These are phyloP conservation scores for Ectemnius lituratus DNA, from an alignment of 2,888 invertebrate genomes.

Conservation along the genomic window DNA sequence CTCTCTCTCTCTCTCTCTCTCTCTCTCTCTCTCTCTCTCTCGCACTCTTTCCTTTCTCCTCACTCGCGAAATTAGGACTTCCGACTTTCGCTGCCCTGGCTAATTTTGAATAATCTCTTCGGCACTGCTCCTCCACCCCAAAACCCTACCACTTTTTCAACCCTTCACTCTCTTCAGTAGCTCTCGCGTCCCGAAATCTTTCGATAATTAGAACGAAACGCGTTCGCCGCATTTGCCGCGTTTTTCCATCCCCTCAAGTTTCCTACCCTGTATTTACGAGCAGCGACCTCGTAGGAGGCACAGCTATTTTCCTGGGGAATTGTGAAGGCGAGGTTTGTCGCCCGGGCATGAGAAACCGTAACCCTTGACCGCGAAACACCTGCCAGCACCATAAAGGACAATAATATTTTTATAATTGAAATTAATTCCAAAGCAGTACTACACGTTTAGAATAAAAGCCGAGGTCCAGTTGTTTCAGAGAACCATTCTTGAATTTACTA, in stretches of 20 bases:
- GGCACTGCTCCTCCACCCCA: background rate
- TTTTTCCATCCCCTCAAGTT: background rate
- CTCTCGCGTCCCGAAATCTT: background rate
- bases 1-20: constrained; percentile 34
- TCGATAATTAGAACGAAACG: background rate
- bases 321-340: constrained; percentile 18
- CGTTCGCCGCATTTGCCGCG: background rate
- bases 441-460: constrained; percentile 53
- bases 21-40: constrained; percentile 37
- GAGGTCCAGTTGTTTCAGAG: background rate
- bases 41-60: constrained; percentile 32
- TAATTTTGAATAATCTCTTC: constrained; percentile 66
- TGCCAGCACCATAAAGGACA: constrained; percentile 74
- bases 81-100: constrained; percentile 64
- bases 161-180: background rate
- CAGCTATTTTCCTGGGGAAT: constrained; percentile 7
- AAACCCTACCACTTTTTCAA: too few relatives aligned
- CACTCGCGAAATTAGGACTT: constrained; percentile 65
- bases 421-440: constrained; percentile 70
- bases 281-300: background rate
- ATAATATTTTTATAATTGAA: constrained; percentile 78
- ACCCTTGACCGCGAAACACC: constrained; percentile 75
- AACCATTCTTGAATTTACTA: too few relatives aligned
- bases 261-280: background rate
- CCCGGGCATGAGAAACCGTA: constrained; percentile 60